These are phyloP conservation scores for Cosmia pyralina DNA, from an alignment of 2,888 invertebrate genomes.

Conservation along the genomic window DNA sequence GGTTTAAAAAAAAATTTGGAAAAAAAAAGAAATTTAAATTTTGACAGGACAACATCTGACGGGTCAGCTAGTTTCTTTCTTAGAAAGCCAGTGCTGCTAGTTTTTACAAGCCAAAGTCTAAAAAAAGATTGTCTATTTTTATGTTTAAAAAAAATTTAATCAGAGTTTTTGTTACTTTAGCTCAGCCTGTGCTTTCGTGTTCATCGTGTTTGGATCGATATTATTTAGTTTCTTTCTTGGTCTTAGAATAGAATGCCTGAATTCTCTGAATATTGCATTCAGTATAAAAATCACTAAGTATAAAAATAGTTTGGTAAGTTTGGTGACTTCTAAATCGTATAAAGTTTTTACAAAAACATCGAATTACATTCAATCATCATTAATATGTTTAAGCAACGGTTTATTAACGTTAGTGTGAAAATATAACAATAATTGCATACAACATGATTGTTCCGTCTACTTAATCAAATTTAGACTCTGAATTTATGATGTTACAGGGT, in stretches of 20 bases:
- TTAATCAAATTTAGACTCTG: constrained; percentile 34
- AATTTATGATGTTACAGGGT: neutral
- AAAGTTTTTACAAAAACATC: neutral
- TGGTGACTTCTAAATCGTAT: neutral
- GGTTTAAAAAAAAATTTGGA: no score
- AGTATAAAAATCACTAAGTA: neutral
- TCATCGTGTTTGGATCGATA: neutral
- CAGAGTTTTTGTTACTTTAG: constrained; percentile 34
- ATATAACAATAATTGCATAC: constrained; percentile 40
- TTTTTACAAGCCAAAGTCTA: constrained; percentile 17
- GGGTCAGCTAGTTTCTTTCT: no score
- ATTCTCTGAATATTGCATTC: neutral
- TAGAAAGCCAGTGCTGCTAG: neutral
- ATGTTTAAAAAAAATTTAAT: constrained; percentile 4
- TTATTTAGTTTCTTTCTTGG: constrained; percentile 5
- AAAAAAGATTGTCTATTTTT: constrained; percentile 13
- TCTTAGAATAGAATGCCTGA: neutral
- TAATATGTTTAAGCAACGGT: constrained; percentile 26
- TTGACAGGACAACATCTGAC: no score
- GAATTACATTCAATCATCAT: neutral
- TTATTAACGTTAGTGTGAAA: constrained; percentile 40
- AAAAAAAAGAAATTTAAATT: no score
- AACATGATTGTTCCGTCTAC: constrained; percentile 19
- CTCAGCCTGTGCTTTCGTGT: constrained; percentile 4
- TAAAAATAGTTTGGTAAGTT: neutral